Conservation (phyloP, 64 coral and sea anemone genomes). For the Stichodactyla mertensii region DNA sequence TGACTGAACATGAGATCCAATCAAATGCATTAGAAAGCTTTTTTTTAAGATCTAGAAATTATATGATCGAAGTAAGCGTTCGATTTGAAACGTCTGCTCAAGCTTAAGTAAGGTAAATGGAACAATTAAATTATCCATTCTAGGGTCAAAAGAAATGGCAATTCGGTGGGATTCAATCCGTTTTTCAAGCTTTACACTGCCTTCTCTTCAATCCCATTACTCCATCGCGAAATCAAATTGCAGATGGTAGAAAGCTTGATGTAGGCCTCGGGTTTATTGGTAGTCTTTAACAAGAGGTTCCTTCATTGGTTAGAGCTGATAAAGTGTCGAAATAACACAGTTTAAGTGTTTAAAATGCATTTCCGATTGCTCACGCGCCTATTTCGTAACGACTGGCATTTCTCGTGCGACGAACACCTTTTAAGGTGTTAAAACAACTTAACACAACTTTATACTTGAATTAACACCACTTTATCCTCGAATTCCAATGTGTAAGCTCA, state of each 20-base stretch:
- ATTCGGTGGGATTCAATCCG: too few relatives aligned
- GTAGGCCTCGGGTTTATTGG: too few relatives aligned
- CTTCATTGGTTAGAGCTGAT: not conserved
- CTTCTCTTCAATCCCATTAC: too few relatives aligned
- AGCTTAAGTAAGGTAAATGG: not conserved
- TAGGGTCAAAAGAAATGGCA: too few relatives aligned
- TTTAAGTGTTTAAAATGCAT: slow-evolving; percentile 10
- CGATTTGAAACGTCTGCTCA: not conserved
- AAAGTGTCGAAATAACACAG: not conserved
- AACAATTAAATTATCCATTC: not conserved
- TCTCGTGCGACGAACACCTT: not conserved
- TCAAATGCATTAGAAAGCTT: too few relatives aligned
- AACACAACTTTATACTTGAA: too few relatives aligned
- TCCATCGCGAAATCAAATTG: too few relatives aligned
- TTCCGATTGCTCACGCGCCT: not conserved
- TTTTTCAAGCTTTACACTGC: too few relatives aligned
- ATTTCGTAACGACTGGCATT: not conserved
- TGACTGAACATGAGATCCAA: too few relatives aligned
- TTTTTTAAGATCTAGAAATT: not conserved
- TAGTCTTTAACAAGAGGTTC: not conserved
- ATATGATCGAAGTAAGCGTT: not conserved
- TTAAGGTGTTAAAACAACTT: too few relatives aligned
- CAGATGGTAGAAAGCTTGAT: too few relatives aligned
- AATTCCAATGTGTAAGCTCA: not conserved
- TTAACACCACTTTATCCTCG: not conserved